Percentiles rank a stretch among this genome's conserved stretches.
Evolutionary conservation across 2,113 vertebrate genomes (phyloP).

Genomic region (Corynorhinus townsendii): DNA sequence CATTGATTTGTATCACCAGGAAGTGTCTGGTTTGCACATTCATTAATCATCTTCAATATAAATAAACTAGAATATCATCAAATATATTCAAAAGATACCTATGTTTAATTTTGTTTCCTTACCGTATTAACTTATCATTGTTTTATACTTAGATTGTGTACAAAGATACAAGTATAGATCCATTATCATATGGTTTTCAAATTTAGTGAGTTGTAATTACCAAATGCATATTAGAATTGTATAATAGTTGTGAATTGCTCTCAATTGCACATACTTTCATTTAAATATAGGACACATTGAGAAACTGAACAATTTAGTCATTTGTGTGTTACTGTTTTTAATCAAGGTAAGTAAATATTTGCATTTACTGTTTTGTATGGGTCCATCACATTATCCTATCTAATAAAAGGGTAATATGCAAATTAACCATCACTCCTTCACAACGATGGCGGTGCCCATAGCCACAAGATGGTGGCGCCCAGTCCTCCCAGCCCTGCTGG

Average conservation of each 20-base stretch:
- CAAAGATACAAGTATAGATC: not conserved
- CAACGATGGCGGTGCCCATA: too few species aligned
- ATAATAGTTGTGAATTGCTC: not conserved
- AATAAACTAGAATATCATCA: not conserved
- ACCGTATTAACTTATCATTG: not conserved
- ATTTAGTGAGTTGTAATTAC: not conserved
- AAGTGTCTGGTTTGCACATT: not conserved
- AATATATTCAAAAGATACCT: not conserved
- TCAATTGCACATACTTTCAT: not conserved
- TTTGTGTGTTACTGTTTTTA: not conserved
- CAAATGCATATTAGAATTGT: not conserved
- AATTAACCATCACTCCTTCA: too few species aligned
- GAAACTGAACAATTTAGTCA: not conserved
- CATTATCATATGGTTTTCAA: constrained; percentile 15
- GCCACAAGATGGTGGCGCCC: too few species aligned
- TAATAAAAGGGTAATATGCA: too few species aligned
- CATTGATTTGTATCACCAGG: not conserved
- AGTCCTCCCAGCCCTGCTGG: too few species aligned
- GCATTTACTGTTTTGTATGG: not conserved
- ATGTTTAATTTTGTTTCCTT: not conserved
- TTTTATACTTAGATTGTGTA: not conserved
- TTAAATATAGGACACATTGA: not conserved
- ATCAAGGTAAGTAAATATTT: not conserved
- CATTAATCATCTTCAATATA: not conserved
- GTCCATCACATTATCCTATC: not conserved